A percentile compares a stretch with the other conserved stretches of the same genome.
Evolutionary conservation across 2,888 invertebrate genomes (phyloP).

Genomic region (Mesorhabditis spiculigera): DNA sequence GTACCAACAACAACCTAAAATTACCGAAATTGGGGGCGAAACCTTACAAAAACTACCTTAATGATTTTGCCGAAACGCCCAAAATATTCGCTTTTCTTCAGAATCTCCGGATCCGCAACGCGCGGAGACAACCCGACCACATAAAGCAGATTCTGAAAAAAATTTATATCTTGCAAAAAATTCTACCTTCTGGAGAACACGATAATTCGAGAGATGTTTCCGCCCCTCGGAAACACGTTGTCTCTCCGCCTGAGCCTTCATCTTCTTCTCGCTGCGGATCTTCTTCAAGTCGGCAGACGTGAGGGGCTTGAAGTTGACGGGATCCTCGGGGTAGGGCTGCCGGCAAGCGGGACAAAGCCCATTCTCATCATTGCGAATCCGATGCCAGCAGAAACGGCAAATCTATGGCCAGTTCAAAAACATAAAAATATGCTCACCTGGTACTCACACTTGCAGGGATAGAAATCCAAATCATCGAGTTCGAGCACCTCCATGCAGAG

Average conservation of each 20-base stretch:
- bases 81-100: constrained; percentile 97
- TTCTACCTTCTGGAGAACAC: constrained; percentile 50
- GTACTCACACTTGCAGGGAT: constrained; percentile 98
- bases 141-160: constrained; percentile 82
- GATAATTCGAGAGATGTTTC: constrained; percentile 79
- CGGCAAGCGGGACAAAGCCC: constrained; percentile 82
- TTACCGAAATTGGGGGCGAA: constrained; percentile 47
- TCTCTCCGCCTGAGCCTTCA: constrained; percentile 91
- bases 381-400: constrained; percentile 99
- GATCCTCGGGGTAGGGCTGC: constrained; percentile 86
- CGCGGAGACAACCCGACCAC: constrained; percentile 94
- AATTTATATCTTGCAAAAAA: background rate
- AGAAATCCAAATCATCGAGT: constrained; percentile 97
- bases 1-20: constrained; percentile 9
- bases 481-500: constrained; percentile 98
- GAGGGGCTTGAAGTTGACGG: constrained; percentile 84
- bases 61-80: constrained; percentile 99
- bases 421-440: constrained; percentile 70
- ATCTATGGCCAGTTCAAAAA: constrained; percentile 69
- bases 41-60: constrained; percentile 68
- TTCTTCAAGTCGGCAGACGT: constrained; percentile 59
- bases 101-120: constrained; percentile 90
- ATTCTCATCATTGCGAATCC: constrained; percentile 97
- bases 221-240: constrained; percentile 88
- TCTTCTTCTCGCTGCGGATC: constrained; percentile 86